Conservation (phyloP, 2,113 vertebrate species). For the Lates calcarifer region DNA sequence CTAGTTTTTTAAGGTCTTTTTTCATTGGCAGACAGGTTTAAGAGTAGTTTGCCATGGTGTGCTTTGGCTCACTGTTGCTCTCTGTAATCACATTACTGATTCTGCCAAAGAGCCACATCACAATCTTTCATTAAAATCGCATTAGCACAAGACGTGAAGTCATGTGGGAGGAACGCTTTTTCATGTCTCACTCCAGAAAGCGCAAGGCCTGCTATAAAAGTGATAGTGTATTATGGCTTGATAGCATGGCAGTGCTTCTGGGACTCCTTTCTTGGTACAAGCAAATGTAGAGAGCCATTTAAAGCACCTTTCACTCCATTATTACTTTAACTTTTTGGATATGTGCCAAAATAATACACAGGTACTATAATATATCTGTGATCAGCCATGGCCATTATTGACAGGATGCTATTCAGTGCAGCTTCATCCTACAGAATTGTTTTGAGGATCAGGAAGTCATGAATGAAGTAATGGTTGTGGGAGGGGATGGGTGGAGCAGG, state of each 20-base stretch:
- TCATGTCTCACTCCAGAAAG: slow-evolving; percentile 49
- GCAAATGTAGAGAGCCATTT: background rate
- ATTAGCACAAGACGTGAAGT: slow-evolving; percentile 77
- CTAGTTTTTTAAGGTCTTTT: slow-evolving; percentile 21
- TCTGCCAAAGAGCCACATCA: slow-evolving; percentile 76
- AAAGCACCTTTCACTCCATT: background rate
- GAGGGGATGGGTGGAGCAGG: slow-evolving; percentile 42
- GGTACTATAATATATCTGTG: background rate
- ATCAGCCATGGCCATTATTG: slow-evolving; percentile 7
- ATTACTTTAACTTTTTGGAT: background rate
- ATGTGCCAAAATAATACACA: background rate
- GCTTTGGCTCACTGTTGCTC: slow-evolving; percentile 64
- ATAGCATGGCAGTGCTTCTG: background rate
- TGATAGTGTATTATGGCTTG: slow-evolving; percentile 10
- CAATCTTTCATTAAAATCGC: slow-evolving; percentile 83
- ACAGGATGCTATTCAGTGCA: slow-evolving; percentile 13
- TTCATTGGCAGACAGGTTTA: slow-evolving; percentile 53
- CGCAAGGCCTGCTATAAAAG: slow-evolving; percentile 44
- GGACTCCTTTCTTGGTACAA: slow-evolving; percentile 43
- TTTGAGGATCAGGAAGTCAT: slow-evolving; percentile 66
- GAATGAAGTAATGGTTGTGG: slow-evolving; percentile 63
- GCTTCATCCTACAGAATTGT: slow-evolving; percentile 49
- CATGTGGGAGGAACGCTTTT: slow-evolving; percentile 69
- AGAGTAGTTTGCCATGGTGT: slow-evolving; percentile 54
- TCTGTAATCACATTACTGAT: slow-evolving; percentile 70